A percentile compares a stretch with the other conserved stretches of the same genome.
These are phyloP conservation scores for Melanitta fusca DNA, from an alignment of 2,797 vertebrate genomes.

Conservation along the genomic window DNA sequence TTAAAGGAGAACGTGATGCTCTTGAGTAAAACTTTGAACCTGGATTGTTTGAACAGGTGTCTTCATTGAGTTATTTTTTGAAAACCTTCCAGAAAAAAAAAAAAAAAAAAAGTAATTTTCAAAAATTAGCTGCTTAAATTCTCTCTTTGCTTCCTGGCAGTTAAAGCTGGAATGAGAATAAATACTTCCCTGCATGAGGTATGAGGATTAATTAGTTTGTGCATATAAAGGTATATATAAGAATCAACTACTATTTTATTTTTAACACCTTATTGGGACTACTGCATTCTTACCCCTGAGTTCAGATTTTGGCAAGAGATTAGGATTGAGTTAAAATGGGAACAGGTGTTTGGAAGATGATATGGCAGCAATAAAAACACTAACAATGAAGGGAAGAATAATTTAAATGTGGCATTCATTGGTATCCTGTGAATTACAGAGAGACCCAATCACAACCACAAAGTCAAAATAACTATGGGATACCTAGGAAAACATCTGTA, in stretches of 20 bases:
- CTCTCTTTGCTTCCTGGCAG: slow-evolving; percentile 54
- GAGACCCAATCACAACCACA: not conserved
- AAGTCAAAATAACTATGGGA: not conserved
- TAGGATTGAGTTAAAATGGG: slow-evolving; percentile 13
- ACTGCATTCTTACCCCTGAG: not conserved
- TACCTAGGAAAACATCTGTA: not conserved
- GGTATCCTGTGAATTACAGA: not conserved
- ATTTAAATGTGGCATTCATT: not conserved
- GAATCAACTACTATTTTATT: slow-evolving; percentile 59
- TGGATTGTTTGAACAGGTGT: not conserved
- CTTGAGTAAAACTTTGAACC: not conserved
- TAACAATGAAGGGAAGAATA: not conserved
- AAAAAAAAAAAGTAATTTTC: slow-evolving; percentile 18
- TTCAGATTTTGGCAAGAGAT: slow-evolving; percentile 54
- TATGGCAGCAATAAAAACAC: slow-evolving; percentile 11
- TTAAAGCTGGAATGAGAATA: slow-evolving; percentile 62
- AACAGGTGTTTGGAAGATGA: slow-evolving; percentile 52
- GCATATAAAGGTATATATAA: slow-evolving; percentile 55
- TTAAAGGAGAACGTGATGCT: not conserved
- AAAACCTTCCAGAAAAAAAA: slow-evolving; percentile 24
- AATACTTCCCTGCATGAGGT: slow-evolving; percentile 58
- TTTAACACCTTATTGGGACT: slow-evolving; percentile 54
- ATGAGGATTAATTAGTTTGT: slow-evolving; percentile 62
- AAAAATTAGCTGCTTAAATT: slow-evolving; percentile 53
- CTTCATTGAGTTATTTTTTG: not conserved